Evolutionary conservation across 2,888 invertebrate species (phyloP), one percentile per base, ranked within the genome.

Genomic region (Branchellion lobata): DNA sequence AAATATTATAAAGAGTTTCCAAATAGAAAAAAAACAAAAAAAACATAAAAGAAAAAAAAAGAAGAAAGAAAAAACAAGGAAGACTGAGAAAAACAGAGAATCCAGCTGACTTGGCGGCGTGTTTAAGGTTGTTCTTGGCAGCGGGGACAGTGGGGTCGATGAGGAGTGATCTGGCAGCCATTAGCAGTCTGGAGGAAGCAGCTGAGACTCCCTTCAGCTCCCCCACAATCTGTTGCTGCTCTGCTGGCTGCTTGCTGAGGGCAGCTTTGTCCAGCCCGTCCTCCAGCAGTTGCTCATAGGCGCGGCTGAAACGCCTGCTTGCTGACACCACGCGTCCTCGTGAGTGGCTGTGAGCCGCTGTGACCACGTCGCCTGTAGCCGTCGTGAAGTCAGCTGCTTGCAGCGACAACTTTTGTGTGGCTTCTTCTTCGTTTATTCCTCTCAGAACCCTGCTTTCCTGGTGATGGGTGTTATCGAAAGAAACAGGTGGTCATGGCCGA

Each of bases 131-230:
- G 87, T 95, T 96, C 89, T 93, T 94, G 0, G 94, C 93, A 86
- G 95, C 95, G 0, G 95, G 95, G 73, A 95, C 92, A 27, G 91
- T 91, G 1, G 95, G 92, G 89, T 96, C 96, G 84, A 93, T 93
- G 11, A 95, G 93, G 81, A 94, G 92, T 0, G 93, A 92, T 88
- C 95, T 96, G 78, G 95, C 94, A 0, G 94, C 93, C 33, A 92
- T 91, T 21, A 97, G 89, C 21, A 96, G 90, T 82, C 93, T 93
- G 80, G 93, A 93, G 0, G 95, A 95, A 80, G 92, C 93, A 82
- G 93, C 92, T 0, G 95, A 94, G 0, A 96, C 94, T 78, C 92
- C 93, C 86, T 93, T 93, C 86, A 97, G 90, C 0, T 94, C 93
- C 78, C 92, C 91, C 14, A 96, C 92, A 91, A 96, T 95, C 85